phyloP scores from a whole-genome alignment of 1,140 invertebrate genomes.

The Neodiprion pinetum region DNA sequence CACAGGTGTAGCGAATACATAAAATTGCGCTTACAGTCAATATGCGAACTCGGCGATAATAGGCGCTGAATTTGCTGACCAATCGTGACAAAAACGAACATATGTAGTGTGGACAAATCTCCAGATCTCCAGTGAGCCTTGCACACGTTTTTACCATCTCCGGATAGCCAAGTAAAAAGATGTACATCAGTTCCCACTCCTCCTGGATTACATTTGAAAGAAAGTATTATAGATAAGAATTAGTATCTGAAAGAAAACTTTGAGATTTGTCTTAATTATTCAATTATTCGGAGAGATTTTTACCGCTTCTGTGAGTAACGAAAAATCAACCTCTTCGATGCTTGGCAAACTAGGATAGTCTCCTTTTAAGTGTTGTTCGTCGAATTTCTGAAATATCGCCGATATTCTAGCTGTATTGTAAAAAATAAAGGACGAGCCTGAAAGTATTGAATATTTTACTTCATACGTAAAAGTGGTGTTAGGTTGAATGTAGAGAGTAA shows the following conservation, averaged over 20 bases:
- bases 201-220: constrained; percentile 57
- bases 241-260: constrained; percentile 22
- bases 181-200: constrained; percentile 75
- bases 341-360: constrained; percentile 65
- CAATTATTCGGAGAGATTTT: constrained; percentile 19
- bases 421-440: constrained; percentile 74
- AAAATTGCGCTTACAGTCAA: constrained; percentile 64
- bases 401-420: constrained; percentile 75
- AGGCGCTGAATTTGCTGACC: constrained; percentile 72
- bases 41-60: constrained; percentile 73
- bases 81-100: constrained; percentile 68
- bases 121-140: constrained; percentile 56
- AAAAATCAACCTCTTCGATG: constrained; percentile 66
- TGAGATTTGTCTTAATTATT: constrained; percentile 14
- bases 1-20: neutral
- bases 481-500: neutral
- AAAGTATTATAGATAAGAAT: constrained; percentile 20
- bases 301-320: constrained; percentile 69
- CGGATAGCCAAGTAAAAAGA: constrained; percentile 70
- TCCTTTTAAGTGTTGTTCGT: constrained; percentile 57
- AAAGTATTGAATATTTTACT: constrained; percentile 29
- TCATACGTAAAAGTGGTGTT: neutral
- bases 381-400: constrained; percentile 68
- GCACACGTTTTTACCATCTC: constrained; percentile 64
- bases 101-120: constrained; percentile 68